Base-by-base conservation (phyloP, 2,113 vertebrate species). In the Hippocampus mohnikei region DNA sequence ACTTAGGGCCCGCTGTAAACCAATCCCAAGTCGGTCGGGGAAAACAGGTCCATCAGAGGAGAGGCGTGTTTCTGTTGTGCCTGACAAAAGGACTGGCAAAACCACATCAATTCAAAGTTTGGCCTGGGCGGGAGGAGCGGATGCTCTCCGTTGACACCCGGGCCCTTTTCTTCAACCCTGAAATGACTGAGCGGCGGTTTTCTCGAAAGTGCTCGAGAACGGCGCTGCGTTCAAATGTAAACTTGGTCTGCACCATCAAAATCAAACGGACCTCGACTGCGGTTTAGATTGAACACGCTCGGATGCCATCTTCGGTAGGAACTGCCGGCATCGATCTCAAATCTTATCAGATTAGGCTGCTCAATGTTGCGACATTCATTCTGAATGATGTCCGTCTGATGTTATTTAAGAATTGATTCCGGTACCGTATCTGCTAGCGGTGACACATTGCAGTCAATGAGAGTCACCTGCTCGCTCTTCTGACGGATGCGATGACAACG, bases 81-180 rank as follows among this genome's bases (percentile, higher is more conserved):
- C 89, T 88, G 91, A 93, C 91, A 91, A 88, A 91, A 90, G 90
- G 88, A 91, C 87, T 91, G 46, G 83, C 83, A 75, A 85, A 91
- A 89, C 82, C 85, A 68, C 85, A 89, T 91, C 91, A 91, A 93
- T 93, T 92, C 92, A 92, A 92, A 91, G 90, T 92, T 92, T 82
- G 82, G 86, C 77, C 29, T 80, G 58, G 81, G 81, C 86, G 87
- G 84, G 87, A 87, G 79, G 86, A 90, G 85, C 79, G 81, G 81
- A 87, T 90, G 84, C 80, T 90, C 89, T 90, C 88, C 85, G 85
- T 90, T 90, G 87, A 89, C 84, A 75, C 82, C 80, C 85, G 89
- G 78, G 78, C 85, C 84, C 89, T 91, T 90, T 89, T 88, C 83
- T 33, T 79, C 84, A 89, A 90, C 88, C 88, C 88, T 84, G 79